Conservation (phyloP, 2,797 vertebrate species). For the Amblyraja radiata region DNA sequence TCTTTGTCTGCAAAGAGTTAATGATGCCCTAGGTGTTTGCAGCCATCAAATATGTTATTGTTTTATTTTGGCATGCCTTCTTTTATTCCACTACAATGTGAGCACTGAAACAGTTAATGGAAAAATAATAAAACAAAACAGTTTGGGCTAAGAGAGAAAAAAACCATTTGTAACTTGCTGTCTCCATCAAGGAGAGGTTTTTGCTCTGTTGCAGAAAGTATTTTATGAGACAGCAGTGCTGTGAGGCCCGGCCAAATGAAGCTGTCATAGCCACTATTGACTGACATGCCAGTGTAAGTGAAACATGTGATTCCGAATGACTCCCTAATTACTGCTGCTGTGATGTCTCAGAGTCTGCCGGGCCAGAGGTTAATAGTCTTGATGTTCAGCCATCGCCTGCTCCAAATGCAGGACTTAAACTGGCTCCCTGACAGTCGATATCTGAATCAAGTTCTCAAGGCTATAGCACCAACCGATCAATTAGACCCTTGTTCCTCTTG, state of each 20-base stretch:
- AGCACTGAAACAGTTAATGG: neutral
- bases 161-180: neutral
- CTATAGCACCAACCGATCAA: constrained; percentile 66
- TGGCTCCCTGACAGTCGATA: constrained; percentile 64
- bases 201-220: constrained; percentile 49
- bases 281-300: constrained; percentile 81
- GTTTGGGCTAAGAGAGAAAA: neutral
- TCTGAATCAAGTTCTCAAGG: constrained; percentile 73
- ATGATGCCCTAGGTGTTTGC: neutral
- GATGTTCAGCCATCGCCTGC: constrained; percentile 64
- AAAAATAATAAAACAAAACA: neutral
- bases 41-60: neutral
- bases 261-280: constrained; percentile 77
- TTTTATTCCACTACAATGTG: neutral
- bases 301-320: constrained; percentile 84
- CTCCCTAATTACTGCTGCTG: constrained; percentile 94
- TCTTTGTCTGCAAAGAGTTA: neutral
- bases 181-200: constrained; percentile 8
- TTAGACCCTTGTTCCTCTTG: constrained; percentile 55
- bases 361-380: constrained; percentile 90
- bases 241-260: constrained; percentile 73
- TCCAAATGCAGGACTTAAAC: constrained; percentile 61
- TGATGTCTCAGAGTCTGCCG: constrained; percentile 77
- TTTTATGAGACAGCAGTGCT: constrained; percentile 73
- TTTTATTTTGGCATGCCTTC: neutral